A percentile compares a stretch with the other conserved stretches of the same genome.
Conservation (phyloP, 2,113 vertebrate genomes). For the pig (Sus scrofa) region DNA sequence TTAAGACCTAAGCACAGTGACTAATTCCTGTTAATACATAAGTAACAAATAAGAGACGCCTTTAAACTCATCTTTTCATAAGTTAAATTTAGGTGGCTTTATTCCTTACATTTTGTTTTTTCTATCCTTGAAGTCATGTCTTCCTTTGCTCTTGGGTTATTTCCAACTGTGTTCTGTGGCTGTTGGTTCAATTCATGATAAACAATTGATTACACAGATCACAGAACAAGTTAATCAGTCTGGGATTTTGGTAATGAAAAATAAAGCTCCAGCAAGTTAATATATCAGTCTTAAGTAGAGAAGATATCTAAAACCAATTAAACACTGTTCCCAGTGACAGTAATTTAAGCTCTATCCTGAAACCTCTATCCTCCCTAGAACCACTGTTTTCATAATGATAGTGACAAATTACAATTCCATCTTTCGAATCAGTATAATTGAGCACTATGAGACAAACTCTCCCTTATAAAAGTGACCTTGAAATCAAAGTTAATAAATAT, state of each 20-base stretch:
- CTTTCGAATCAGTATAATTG: constrained; percentile 6
- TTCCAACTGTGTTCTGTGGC: constrained; percentile 72
- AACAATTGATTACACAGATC: constrained; percentile 81
- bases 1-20: constrained; percentile 25
- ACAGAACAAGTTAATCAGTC: constrained; percentile 79
- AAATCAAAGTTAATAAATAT: background rate
- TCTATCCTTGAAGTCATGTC: constrained; percentile 50
- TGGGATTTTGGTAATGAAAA: constrained; percentile 73
- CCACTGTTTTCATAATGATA: background rate
- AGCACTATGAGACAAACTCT: background rate
- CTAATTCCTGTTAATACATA: constrained; percentile 44
- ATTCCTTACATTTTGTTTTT: constrained; percentile 53
- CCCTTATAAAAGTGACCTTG: background rate
- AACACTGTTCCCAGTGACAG: constrained; percentile 49
- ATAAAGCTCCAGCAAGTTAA: constrained; percentile 74
- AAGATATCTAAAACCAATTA: constrained; percentile 78
- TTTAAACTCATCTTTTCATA: constrained; percentile 52
- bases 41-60: constrained; percentile 7
- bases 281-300: constrained; percentile 77
- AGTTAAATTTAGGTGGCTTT: constrained; percentile 17
- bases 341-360: constrained; percentile 60
- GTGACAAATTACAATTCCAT: constrained; percentile 27
- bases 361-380: constrained; percentile 11
- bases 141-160: constrained; percentile 69
- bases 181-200: constrained; percentile 66